Evolutionary conservation across 2,888 invertebrate genomes (phyloP), one percentile per base, ranked within the genome.

Genomic region (Sinopyrophorus schimmeli): DNA sequence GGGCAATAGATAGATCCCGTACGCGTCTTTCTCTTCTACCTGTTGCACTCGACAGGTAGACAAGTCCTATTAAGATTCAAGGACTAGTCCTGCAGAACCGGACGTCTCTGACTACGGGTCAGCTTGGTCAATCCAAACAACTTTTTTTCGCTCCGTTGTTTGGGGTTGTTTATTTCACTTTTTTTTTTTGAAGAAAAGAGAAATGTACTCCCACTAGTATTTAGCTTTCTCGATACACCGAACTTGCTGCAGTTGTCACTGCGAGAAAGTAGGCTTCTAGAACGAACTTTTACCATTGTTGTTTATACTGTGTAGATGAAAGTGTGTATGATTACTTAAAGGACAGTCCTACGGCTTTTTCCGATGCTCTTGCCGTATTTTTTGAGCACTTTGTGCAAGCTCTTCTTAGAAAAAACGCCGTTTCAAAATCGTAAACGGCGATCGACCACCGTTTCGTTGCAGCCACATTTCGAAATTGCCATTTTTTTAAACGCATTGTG

Each of bases 221-320:
- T 54, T 60, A 61, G 65, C 68, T 67, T 66, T 68, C 66, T 62
- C 67, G 61, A 55, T 48, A 47, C 49, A n/a, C 54, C 47, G 53
- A 42, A 40, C 53, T 54, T 53, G 53, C 54, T 49, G 56, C 57
- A 58, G 64, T 68, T 66, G 66, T 66, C 67, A 66, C 64, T 65
- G 61, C 69, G 70, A 67, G 71, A 71, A 71, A 71, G 71, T 71
- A 71, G 71, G 70, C 66, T 69, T 70, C 57, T 66, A 62, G 70
- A 69, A 69, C 70, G 67, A 66, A 71, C 71, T 71, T 71, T 71
- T 71, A 70, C 70, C 71, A 60, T 65, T 65, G 64, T 65, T 55
- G 54, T 57, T 51, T 48, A 46, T 48, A 47, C 47, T 30, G 18
- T 44, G 53, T 61, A 61, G 65, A 68, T 66, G 69, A 69, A 69